Base-by-base conservation (phyloP, 2,797 vertebrate genomes). In the Pelochelys cantorii region DNA sequence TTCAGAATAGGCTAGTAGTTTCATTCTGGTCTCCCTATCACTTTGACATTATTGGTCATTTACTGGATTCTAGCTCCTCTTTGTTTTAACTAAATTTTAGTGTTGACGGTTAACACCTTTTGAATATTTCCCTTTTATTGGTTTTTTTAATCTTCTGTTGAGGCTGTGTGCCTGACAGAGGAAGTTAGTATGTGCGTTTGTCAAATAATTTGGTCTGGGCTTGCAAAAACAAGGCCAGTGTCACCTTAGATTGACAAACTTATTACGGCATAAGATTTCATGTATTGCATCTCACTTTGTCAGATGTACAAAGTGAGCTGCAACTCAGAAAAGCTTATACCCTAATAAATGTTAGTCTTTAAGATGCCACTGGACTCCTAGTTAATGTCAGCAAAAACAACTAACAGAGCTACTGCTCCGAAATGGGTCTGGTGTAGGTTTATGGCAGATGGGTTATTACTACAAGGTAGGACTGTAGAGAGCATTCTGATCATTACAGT, bases 31-130 rank as follows among this genome's bases (percentile, higher is more conserved):
- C 80, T 52, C 55, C 81, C 94, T 54, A 55, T 81, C 92, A 90
- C 55, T 80, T 93, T 85, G 78, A 86, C 79, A 60, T 71, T 84
- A 74, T 90, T 87, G 81, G 59, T 85, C 90, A 78, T 88, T 93
- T 94, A 81, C 85, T 88, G 82, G 84, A 93, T 79, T n/a, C 82
- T 86, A 89, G 55, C 86, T 93, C 75, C 62, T 93, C 82, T 92
- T 82, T 85, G 12, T 62, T 62, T 17, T 6, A 27, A 65, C 14
- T 65, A 62, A 15, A 31, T 62, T 31, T 62, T 31, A 62, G 29
- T 31, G 29, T 31, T 62, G 12, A 62, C 29, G 25, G 71, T 14
- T 54, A 54, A 54, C 53, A 54, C 14, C 53, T 54, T 48, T 15
- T 54, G 13, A 54, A 15, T 54, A 15, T 15, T 54, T 54, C 53